These are phyloP conservation scores for Uloborus plumipes DNA, from an alignment of 2,888 invertebrate species.

Conservation along the genomic window DNA sequence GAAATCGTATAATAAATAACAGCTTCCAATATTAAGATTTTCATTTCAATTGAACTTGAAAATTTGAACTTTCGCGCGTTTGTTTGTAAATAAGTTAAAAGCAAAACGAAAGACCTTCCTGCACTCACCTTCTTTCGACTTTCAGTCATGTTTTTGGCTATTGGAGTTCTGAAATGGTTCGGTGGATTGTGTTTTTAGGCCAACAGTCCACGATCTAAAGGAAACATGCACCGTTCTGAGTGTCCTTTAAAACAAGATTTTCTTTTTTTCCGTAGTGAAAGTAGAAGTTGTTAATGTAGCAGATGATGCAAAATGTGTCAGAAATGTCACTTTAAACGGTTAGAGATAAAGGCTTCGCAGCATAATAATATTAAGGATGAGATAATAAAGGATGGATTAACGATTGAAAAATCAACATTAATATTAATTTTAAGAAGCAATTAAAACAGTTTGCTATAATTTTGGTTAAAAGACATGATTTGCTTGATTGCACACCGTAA, in stretches of 20 bases:
- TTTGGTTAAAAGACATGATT: too few species aligned
- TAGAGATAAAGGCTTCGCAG: too few species aligned
- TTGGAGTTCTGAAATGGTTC: background rate
- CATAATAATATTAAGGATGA: too few species aligned
- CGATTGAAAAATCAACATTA: too few species aligned
- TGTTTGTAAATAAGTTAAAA: background rate
- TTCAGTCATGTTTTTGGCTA: constrained; percentile 30
- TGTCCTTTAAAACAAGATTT: constrained; percentile 59
- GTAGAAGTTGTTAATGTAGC: constrained; percentile 19
- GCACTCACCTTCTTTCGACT: constrained; percentile 48
- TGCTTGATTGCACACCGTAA: too few species aligned
- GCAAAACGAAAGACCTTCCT: background rate
- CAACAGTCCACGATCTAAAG: constrained; percentile 49
- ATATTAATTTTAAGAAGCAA: too few species aligned
- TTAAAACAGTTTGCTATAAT: too few species aligned
- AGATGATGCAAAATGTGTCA: too few species aligned
- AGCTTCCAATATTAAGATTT: background rate
- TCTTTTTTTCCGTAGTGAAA: constrained; percentile 23
- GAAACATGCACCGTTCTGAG: constrained; percentile 39
- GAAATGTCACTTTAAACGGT: too few species aligned
- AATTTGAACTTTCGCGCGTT: background rate
- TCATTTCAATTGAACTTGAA: background rate
- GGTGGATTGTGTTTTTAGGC: constrained; percentile 14
- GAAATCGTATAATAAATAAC: background rate
- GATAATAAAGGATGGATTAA: background rate